Base-by-base conservation (phyloP, 1,140 invertebrate genomes). In the Odontomachus brunneus region DNA sequence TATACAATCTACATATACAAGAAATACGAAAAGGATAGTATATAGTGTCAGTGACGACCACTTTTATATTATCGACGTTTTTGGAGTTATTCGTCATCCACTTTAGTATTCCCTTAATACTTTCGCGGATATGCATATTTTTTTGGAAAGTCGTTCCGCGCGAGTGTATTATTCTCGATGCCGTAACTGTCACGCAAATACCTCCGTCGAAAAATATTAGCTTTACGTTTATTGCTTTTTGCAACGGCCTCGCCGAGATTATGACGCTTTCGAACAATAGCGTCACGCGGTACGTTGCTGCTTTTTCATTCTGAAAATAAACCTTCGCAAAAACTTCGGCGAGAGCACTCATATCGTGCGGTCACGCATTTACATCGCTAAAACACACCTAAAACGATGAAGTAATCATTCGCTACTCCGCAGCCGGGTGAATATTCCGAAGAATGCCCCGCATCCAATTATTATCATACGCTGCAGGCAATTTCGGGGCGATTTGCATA, bases 281-380 rank as follows among this genome's bases (percentile, higher is more conserved):
- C 33, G 29, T 67, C 29, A 19, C 73, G 74, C 75, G 51, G 63
- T 33, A 22, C 63, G 19, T 15, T 69, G 33, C 51, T 59, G 53
- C 65, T 80, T 80, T 57, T 80, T 57, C 65, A 69, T 57, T n/a
- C 51, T 71, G 33, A 66, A 76, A 71, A 71, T 80, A 80, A 80
- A 57, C 44, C 51, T 69, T 57, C 2, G 63, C n/a, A 59, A 71
- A 80, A 80, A 71, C 38, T 29, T 80, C 2, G 17, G 51, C 62
- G 51, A 67, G 49, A 78, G 38, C 24, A 71, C 24, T 80, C 53
- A 59, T 80, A 71, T 29, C 22, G 63, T 12, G n/a, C n/a, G n/a
- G n/a, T 29, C 38, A 48, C 38, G 11, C 69, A 71, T 80, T 69
- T 80, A 69, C 24, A 57, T 59, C 17, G 14, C 15, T 15, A 26